These are phyloP conservation scores for Bibio marci DNA, from an alignment of 2,888 invertebrate genomes.

Conservation along the genomic window DNA sequence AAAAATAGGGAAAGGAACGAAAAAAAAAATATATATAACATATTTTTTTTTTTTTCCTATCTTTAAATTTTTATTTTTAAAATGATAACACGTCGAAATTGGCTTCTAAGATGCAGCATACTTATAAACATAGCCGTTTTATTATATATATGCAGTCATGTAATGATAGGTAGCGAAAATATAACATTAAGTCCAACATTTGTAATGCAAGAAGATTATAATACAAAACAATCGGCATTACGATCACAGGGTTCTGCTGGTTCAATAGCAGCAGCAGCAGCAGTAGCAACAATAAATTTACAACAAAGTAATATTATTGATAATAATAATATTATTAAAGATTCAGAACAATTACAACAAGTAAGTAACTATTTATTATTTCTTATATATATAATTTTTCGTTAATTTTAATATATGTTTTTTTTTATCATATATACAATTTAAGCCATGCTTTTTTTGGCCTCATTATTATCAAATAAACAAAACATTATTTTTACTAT, in stretches of 20 bases:
- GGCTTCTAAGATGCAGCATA: constrained; percentile 56
- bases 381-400: too few species aligned
- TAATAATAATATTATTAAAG: too few species aligned
- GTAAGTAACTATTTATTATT: background rate
- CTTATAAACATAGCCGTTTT: constrained; percentile 54
- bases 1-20: too few species aligned
- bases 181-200: constrained; percentile 21
- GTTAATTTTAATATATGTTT: too few species aligned
- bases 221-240: background rate
- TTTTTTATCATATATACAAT: too few species aligned
- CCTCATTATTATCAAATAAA: too few species aligned
- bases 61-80: too few species aligned
- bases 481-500: too few species aligned
- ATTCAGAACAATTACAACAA: background rate
- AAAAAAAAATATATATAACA: too few species aligned
- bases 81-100: constrained; percentile 43
- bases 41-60: too few species aligned
- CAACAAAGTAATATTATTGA: background rate
- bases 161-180: constrained; percentile 30
- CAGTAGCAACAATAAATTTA: constrained; percentile 11
- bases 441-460: too few species aligned
- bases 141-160: constrained; percentile 52
- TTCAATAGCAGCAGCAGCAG: constrained; percentile 15
- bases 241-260: background rate
- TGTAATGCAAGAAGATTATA: constrained; percentile 18